A percentile compares a stretch with the other conserved stretches of the same genome.
Conservation (phyloP, 1,140 invertebrate genomes). For the Drosophila nikananu region DNA sequence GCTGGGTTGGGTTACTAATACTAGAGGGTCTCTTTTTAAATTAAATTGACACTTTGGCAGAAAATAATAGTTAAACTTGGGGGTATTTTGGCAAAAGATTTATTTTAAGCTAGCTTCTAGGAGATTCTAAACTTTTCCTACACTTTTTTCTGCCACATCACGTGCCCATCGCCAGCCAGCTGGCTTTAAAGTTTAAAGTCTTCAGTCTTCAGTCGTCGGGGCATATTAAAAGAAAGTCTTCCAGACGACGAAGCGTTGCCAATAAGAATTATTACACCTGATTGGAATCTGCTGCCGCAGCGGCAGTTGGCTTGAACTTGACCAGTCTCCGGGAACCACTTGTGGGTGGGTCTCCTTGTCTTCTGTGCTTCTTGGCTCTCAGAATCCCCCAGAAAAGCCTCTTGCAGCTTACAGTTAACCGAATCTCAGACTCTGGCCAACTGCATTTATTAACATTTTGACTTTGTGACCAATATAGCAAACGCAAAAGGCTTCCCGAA, state of each 20-base stretch:
- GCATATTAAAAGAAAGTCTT: conserved; percentile 82
- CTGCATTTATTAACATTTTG: conserved; percentile 85
- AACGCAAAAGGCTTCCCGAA: conserved; percentile 42
- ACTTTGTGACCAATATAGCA: conserved; percentile 82
- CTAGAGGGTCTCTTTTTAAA: not conserved
- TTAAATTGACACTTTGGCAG: not conserved
- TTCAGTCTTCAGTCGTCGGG: conserved; percentile 55
- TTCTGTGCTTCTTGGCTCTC: not conserved
- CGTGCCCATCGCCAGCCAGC: conserved; percentile 11
- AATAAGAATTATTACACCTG: conserved; percentile 86
- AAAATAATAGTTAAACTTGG: not conserved
- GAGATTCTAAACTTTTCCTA: not conserved
- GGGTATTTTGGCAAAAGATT: not conserved
- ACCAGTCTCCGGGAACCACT: conserved; percentile 55
- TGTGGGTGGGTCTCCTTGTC: conserved; percentile 61
- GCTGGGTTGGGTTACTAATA: not conserved
- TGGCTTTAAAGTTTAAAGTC: conserved; percentile 16
- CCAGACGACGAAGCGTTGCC: conserved; percentile 77
- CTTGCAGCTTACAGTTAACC: conserved; percentile 22
- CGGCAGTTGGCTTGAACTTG: conserved; percentile 70
- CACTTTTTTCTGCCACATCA: not conserved
- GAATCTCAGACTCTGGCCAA: conserved; percentile 16
- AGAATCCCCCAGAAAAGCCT: conserved; percentile 31
- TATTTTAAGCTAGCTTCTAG: not conserved
- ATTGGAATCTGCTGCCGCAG: conserved; percentile 81